Evolutionary conservation across 2,888 invertebrate genomes (phyloP).

Genomic region (Nomada hirtipes): DNA sequence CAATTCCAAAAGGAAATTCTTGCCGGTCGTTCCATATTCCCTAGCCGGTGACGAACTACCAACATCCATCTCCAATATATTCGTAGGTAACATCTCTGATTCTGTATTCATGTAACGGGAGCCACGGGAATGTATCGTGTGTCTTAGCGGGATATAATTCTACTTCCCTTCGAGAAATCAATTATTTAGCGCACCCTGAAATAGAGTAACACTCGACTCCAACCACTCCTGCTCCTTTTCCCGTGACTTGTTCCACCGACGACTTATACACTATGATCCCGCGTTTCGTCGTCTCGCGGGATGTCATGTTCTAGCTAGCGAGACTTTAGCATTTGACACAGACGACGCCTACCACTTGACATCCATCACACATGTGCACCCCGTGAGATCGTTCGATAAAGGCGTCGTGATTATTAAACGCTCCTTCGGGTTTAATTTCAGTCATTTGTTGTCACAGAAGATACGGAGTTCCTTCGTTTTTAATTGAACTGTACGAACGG

Average conservation of each 20-base stretch:
- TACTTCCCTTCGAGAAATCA: slow-evolving; percentile 18
- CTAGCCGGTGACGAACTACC: slow-evolving; percentile 46
- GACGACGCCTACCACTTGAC: slow-evolving; percentile 45
- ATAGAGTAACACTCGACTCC: not conserved
- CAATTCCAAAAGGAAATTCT: slow-evolving; percentile 58
- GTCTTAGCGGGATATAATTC: not conserved
- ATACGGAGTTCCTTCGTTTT: not conserved
- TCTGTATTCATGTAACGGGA: slow-evolving; percentile 23
- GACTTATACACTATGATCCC: slow-evolving; percentile 1
- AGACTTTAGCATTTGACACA: slow-evolving; percentile 36
- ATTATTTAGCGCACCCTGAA: slow-evolving; percentile 31
- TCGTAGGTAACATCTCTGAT: slow-evolving; percentile 54
- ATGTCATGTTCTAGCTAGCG: slow-evolving; percentile 36
- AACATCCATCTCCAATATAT: slow-evolving; percentile 52
- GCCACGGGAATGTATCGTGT: not conserved
- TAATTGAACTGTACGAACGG: too few species aligned
- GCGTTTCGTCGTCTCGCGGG: slow-evolving; percentile 3
- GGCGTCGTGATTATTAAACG: slow-evolving; percentile 18
- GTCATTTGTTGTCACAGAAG: not conserved
- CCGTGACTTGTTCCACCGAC: slow-evolving; percentile 1
- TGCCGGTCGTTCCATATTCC: slow-evolving; percentile 41
- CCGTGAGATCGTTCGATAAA: slow-evolving; percentile 49
- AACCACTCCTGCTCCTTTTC: not conserved
- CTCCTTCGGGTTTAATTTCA: not conserved
- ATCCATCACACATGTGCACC: slow-evolving; percentile 56